phyloP scores from a whole-genome alignment of 2,113 vertebrate genomes.

The Acanthisitta chloris region DNA sequence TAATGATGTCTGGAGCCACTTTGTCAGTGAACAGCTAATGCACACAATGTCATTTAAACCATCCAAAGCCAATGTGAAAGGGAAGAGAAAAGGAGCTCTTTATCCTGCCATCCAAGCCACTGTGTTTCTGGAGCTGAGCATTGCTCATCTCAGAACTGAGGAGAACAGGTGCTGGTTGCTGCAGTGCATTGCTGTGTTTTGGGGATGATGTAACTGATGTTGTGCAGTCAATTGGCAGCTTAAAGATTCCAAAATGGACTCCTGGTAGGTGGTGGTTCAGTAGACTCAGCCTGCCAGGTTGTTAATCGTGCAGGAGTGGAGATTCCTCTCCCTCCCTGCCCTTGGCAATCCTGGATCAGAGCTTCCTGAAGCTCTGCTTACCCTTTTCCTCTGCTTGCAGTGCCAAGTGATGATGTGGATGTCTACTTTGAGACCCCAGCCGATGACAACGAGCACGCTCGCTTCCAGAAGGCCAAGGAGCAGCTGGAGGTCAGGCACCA shows the following conservation, averaged over 20 bases:
- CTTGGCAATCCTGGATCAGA: not conserved
- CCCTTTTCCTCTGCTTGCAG: slow-evolving; percentile 1
- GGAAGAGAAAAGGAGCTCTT: not conserved
- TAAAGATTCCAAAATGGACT: not conserved
- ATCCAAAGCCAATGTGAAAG: not conserved
- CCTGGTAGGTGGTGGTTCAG: not conserved
- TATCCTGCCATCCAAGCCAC: not conserved
- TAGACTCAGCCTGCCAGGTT: not conserved
- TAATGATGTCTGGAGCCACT: slow-evolving; percentile 3
- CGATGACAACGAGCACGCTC: slow-evolving; percentile 93
- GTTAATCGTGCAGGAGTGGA: not conserved
- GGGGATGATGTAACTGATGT: not conserved
- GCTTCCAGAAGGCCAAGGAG: slow-evolving; percentile 97
- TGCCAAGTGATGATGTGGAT: slow-evolving; percentile 92
- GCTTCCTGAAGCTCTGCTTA: not conserved
- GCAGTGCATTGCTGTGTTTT: not conserved
- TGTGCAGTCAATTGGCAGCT: not conserved
- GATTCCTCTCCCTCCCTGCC: not conserved
- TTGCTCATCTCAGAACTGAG: not conserved
- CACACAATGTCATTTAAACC: not conserved
- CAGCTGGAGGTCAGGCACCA: slow-evolving; percentile 94
- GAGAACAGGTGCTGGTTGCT: not conserved
- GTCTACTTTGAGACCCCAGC: slow-evolving; percentile 96
- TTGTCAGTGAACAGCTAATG: not conserved
- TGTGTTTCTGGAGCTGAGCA: not conserved